Conservation (phyloP, 2,888 invertebrate species). For the Listrodromus nycthemerus region DNA sequence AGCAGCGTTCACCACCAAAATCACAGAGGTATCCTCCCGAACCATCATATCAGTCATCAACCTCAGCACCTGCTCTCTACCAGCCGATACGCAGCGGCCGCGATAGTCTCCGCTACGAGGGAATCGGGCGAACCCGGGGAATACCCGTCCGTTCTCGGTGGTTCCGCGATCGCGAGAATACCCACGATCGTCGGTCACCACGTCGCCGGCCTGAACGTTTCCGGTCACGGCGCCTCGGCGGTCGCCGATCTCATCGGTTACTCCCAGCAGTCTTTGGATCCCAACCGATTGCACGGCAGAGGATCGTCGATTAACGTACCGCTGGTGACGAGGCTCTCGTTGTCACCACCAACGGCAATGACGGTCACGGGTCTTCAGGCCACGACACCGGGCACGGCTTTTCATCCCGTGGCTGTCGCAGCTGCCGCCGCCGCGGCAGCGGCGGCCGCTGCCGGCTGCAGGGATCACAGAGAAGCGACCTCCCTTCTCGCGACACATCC, state of each 20-base stretch:
- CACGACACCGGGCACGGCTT: conserved; percentile 74
- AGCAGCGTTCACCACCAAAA: conserved; percentile 37
- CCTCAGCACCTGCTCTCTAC: not conserved
- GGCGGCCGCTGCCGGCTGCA: conserved; percentile 66
- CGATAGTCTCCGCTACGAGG: conserved; percentile 64
- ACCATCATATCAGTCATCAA: conserved; percentile 54
- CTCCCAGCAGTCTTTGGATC: conserved; percentile 71
- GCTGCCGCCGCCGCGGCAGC: conserved; percentile 52
- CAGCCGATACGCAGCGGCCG: conserved; percentile 65
- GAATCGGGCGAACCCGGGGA: conserved; percentile 77
- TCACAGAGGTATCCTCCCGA: conserved; percentile 67
- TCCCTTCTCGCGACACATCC: conserved; percentile 73
- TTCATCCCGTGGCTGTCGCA: conserved; percentile 74
- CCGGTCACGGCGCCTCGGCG: conserved; percentile 49
- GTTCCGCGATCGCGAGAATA: conserved; percentile 51
- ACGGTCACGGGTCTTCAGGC: conserved; percentile 78
- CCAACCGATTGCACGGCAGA: conserved; percentile 75
- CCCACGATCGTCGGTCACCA: conserved; percentile 70
- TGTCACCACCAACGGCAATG: conserved; percentile 84
- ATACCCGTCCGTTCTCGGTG: conserved; percentile 72
- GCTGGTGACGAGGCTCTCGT: conserved; percentile 79
- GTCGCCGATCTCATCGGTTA: conserved; percentile 76
- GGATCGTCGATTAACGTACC: conserved; percentile 78
- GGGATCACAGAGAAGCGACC: conserved; percentile 74
- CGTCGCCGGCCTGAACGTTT: conserved; percentile 36